Evolutionary conservation across 2,113 vertebrate genomes (phyloP), one percentile per base, ranked within the genome.

Genomic region (Bambusicola thoracicus): DNA sequence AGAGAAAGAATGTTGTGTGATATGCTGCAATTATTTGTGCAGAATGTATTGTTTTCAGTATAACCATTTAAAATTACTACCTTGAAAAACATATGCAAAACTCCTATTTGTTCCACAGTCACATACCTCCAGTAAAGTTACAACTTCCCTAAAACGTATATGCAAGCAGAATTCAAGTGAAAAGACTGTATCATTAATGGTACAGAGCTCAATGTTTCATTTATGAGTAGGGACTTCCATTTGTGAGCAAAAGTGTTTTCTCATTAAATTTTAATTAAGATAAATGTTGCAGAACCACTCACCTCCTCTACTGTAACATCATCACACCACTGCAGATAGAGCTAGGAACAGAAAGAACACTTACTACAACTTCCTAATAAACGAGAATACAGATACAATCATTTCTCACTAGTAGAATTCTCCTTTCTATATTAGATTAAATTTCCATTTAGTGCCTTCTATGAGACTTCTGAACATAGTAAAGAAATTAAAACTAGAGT

Each of bases 301-400:
- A 98, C 99, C 99, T 99, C 99, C 91, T 98, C 96, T 89, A 98
- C 98, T 93, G 99, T 99, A 95, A 98, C 97, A 85, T 99, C 98
- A 95, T 99, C 99, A 97, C 99, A 99, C 99, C 99, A 99, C 92
- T 99, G 99, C 96, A 99, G 98, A 97, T 99, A 99, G 89, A 99
- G 94, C 99, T 99, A 98, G 85, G 66, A 96, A 97, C 75, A 97
- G 65, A 98, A 98, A 97, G 86, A 97, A 97, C 44, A 97, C 91
- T 96, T 93, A 94, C 76, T 95, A 85, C 84, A 97, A 97, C 86
- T 97, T 97, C 32, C 87, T 66, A 95, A 92, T 80, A 96, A 90
- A 67, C 86, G 78, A 95, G 82, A 96, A 95, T 73, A 75, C 66
- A 94, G 85, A 95, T 72, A 93, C 51, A 92, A 82, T 89, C 10